Conservation (phyloP, 2,113 vertebrate species). For the Pithys albifrons region DNA sequence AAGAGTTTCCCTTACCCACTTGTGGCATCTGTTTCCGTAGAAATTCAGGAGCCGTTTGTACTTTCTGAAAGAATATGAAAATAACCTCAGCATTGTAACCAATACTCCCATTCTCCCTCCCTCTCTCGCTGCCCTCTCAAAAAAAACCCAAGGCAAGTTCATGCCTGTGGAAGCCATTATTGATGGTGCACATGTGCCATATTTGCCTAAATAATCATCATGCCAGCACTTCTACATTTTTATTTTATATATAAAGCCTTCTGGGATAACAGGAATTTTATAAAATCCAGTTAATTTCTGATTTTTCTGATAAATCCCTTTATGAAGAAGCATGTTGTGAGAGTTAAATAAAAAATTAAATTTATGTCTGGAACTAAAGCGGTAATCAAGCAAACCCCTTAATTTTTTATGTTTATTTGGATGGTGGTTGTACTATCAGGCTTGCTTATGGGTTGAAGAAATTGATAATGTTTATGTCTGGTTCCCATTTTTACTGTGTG, state of each 20-base stretch:
- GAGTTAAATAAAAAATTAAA: not conserved
- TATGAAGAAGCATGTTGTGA: not conserved
- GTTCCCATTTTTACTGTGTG: not conserved
- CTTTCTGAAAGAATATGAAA: not conserved
- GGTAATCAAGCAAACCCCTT: not conserved
- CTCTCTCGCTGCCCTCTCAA: not conserved
- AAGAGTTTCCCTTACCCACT: not conserved
- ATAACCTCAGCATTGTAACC: not conserved
- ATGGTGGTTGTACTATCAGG: not conserved
- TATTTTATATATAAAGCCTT: not conserved
- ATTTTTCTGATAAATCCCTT: not conserved
- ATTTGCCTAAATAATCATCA: not conserved
- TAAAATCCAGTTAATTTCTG: not conserved
- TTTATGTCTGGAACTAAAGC: not conserved
- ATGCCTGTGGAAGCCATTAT: not conserved
- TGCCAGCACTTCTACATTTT: not conserved
- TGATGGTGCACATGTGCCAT: not conserved
- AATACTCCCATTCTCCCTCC: not conserved
- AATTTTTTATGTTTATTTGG: not conserved
- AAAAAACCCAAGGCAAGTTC: not conserved
- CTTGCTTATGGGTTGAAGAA: not conserved
- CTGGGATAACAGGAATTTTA: not conserved
- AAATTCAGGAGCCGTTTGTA: not conserved
- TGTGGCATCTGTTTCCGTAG: not conserved
- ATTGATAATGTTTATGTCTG: not conserved